Conservation (phyloP, 2,888 invertebrate genomes). For the Stictocephala bisonia region DNA sequence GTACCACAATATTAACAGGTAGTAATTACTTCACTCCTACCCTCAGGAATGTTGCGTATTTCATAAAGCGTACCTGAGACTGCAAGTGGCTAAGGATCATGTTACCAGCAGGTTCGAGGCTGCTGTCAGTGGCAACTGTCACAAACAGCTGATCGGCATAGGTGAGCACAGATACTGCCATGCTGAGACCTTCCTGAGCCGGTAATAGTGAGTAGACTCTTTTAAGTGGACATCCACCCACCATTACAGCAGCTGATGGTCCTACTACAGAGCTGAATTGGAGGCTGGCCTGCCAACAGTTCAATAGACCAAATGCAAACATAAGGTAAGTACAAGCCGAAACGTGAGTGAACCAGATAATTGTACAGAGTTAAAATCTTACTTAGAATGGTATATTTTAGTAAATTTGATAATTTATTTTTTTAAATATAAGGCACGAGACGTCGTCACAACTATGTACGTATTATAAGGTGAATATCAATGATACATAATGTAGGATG, state of each 20-base stretch:
- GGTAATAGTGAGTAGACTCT: slow-evolving; percentile 66
- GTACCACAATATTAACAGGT: too few species aligned
- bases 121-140: slow-evolving; percentile 64
- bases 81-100: slow-evolving; percentile 60
- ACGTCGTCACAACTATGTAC: too few species aligned
- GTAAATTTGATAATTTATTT: too few species aligned
- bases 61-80: slow-evolving; percentile 57
- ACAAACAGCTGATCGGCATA: slow-evolving; percentile 68
- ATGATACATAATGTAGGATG: too few species aligned
- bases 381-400: too few species aligned
- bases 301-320: neutral
- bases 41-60: too few species aligned
- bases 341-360: neutral
- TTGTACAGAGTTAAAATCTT: too few species aligned
- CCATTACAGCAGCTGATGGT: slow-evolving; percentile 64
- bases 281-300: slow-evolving; percentile 57
- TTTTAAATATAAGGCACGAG: too few species aligned
- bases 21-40: too few species aligned
- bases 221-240: slow-evolving; percentile 64
- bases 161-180: slow-evolving; percentile 67
- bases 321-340: neutral
- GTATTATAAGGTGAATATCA: too few species aligned
- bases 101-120: slow-evolving; percentile 59
- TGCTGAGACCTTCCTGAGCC: slow-evolving; percentile 65
- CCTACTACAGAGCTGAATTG: slow-evolving; percentile 67